A percentile compares a stretch with the other conserved stretches of the same genome.
Conservation (phyloP, 1,140 invertebrate genomes). For the Coelopa frigida region DNA sequence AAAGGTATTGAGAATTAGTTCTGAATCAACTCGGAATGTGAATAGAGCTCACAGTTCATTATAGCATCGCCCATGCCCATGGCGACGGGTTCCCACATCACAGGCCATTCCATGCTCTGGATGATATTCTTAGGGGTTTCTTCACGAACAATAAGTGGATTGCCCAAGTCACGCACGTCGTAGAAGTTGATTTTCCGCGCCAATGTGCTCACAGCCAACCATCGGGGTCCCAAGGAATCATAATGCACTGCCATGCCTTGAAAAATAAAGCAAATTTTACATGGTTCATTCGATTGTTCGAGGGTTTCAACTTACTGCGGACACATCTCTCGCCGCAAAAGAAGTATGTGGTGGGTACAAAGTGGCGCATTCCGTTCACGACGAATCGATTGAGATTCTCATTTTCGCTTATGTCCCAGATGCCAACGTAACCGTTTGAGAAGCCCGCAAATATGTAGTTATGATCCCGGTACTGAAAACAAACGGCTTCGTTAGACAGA, state of each 20-base stretch:
- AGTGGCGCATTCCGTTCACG: conserved; percentile 15
- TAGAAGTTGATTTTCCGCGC: conserved; percentile 24
- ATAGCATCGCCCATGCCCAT: conserved; percentile 17
- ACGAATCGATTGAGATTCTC: conserved; percentile 19
- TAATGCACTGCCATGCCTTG: conserved; percentile 36
- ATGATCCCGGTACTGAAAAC: conserved; percentile 22
- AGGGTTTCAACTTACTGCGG: conserved; percentile 18
- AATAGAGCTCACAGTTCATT: conserved; percentile 4
- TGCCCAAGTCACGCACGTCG: conserved; percentile 24
- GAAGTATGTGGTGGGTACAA: conserved; percentile 22
- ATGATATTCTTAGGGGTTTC: conserved; percentile 20
- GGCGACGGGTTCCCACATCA: conserved; percentile 25
- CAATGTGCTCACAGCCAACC: conserved; percentile 22
- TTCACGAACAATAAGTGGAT: conserved; percentile 17
- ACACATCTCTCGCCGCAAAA: conserved; percentile 28
- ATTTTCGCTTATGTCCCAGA: conserved; percentile 27
- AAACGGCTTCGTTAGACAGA: no score
- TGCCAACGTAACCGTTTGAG: conserved; percentile 24
- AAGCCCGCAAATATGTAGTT: conserved; percentile 26
- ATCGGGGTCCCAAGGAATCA: conserved; percentile 25
- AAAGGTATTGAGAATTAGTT: conserved; percentile 3
- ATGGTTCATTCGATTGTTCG: background rate
- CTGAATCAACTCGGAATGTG: background rate
- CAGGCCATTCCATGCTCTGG: conserved; percentile 20
- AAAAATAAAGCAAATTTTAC: background rate